These are phyloP conservation scores for Eumaeus atala DNA, from an alignment of 1,140 invertebrate species.

Conservation along the genomic window DNA sequence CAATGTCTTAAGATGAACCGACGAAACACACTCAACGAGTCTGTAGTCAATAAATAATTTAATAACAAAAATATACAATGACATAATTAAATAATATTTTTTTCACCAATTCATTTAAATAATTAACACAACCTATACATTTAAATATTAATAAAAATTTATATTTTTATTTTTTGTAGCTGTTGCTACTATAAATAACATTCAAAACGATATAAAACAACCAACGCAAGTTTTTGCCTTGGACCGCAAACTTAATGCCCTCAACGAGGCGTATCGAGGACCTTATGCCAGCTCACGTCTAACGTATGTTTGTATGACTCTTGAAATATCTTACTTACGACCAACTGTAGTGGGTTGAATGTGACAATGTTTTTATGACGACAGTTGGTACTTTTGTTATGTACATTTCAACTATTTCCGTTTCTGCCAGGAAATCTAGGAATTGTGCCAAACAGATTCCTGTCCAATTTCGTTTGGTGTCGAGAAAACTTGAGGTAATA, in stretches of 20 bases:
- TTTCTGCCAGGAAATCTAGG: slow-evolving; percentile 23
- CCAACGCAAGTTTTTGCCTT: slow-evolving; percentile 22
- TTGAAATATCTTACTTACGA: slow-evolving; percentile 50
- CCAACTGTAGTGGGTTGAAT: slow-evolving; percentile 22
- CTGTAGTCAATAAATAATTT: no score
- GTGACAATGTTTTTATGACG: slow-evolving; percentile 18
- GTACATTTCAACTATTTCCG: slow-evolving; percentile 20
- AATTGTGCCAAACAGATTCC: slow-evolving; percentile 22
- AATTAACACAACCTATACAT: no score
- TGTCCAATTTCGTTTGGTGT: background rate
- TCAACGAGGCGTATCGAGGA: slow-evolving; percentile 40
- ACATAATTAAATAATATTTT: no score
- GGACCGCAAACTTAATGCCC: slow-evolving; percentile 33
- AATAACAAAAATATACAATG: no score
- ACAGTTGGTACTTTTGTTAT: slow-evolving; percentile 20
- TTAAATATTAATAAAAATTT: slow-evolving; percentile 2
- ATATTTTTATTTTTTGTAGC: background rate
- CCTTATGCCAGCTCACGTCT: slow-evolving; percentile 40
- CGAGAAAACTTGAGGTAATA: background rate
- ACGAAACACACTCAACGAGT: no score
- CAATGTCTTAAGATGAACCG: no score
- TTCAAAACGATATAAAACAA: no score
- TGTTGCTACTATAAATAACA: no score
- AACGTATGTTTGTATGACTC: slow-evolving; percentile 49
- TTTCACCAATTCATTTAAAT: no score